Evolutionary conservation across 2,113 vertebrate species (phyloP).

Genomic region (Phocoena sinus): DNA sequence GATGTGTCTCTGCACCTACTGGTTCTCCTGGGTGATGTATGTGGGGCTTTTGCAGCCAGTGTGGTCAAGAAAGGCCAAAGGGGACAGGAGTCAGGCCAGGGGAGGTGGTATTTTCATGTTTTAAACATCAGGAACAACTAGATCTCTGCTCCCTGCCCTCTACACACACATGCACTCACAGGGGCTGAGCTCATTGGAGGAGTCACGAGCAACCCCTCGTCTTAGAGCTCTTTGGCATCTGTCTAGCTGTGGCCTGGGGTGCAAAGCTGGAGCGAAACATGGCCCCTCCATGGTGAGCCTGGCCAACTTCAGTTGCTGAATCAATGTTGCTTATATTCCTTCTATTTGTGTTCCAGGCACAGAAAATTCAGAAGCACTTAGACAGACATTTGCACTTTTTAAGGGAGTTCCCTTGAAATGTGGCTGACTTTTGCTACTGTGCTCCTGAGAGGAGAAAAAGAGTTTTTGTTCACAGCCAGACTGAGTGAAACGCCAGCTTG

Average conservation of each 20-base stretch:
- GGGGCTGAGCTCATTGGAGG: not conserved
- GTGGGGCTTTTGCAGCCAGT: not conserved
- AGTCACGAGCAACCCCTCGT: not conserved
- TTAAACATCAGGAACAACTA: not conserved
- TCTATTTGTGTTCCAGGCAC: constrained; percentile 31
- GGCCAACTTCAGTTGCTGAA: not conserved
- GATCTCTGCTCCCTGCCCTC: not conserved
- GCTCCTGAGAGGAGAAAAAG: not conserved
- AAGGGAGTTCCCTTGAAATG: constrained; percentile 36
- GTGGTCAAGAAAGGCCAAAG: not conserved
- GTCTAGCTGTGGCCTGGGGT: not conserved
- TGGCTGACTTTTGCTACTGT: constrained; percentile 30
- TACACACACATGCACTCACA: not conserved
- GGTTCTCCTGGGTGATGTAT: not conserved
- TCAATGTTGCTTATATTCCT: constrained; percentile 25
- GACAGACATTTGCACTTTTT: constrained; percentile 19
- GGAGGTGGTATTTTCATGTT: not conserved
- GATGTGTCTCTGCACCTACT: not conserved
- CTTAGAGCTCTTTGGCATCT: not conserved
- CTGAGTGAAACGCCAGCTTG: not conserved
- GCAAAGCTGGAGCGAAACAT: not conserved
- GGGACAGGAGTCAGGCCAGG: not conserved
- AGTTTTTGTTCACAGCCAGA: not conserved
- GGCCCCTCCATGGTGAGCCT: not conserved
- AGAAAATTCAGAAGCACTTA: constrained; percentile 37